A percentile compares a stretch with the other conserved stretches of the same genome.
Evolutionary conservation across 2,888 invertebrate genomes (phyloP).

Genomic region (Cataglyphis altisquamis): DNA sequence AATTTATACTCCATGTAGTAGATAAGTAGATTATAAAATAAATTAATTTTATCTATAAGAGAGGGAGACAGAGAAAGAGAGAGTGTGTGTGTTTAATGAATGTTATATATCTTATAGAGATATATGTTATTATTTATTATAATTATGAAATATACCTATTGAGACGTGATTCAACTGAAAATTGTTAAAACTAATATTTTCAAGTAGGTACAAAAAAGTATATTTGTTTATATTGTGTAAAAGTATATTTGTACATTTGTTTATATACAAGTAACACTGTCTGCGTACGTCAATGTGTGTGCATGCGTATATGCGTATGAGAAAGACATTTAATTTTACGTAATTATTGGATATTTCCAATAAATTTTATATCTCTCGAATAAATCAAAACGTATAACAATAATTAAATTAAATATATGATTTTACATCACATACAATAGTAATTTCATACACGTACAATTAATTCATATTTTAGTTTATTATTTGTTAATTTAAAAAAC

Average conservation of each 20-base stretch:
- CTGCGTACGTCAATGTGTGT: no score
- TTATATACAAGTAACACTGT: neutral
- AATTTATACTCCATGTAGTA: no score
- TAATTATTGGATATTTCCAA: neutral
- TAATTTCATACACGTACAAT: neutral
- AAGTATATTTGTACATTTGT: neutral
- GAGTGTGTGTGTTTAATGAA: no score
- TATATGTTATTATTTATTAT: no score
- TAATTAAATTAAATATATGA: neutral
- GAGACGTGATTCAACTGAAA: neutral
- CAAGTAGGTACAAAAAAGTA: neutral
- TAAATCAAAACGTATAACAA: neutral
- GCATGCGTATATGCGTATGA: no score
- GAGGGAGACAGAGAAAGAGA: no score
- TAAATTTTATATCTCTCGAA: neutral
- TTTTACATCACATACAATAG: neutral
- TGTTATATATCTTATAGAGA: no score
- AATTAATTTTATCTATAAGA: neutral
- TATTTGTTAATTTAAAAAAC: neutral
- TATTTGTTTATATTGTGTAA: neutral
- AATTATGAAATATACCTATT: neutral
- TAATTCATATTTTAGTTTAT: neutral
- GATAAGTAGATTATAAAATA: neutral
- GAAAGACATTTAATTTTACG: neutral
- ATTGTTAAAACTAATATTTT: neutral